These are phyloP conservation scores for Carollia perspicillata DNA, from an alignment of 2,113 vertebrate species.

Conservation along the genomic window DNA sequence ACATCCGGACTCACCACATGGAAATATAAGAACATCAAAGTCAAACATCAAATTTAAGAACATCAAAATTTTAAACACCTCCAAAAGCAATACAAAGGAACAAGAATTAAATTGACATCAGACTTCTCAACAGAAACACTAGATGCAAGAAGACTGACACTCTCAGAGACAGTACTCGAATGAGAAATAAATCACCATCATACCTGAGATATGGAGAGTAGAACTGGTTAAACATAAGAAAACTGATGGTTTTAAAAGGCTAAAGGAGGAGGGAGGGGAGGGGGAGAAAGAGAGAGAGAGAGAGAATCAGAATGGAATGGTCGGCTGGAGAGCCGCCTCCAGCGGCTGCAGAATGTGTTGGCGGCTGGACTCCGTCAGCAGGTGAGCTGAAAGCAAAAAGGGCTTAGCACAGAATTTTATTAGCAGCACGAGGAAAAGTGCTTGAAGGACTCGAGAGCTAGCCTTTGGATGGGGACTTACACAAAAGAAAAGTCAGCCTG, in stretches of 20 bases:
- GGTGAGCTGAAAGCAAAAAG: not conserved
- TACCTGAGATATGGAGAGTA: not conserved
- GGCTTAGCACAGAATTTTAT: not conserved
- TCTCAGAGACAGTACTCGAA: not conserved
- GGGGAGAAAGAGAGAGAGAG: not conserved
- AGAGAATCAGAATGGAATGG: not conserved
- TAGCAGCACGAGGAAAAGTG: not conserved
- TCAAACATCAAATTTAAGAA: not conserved
- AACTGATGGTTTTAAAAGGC: not conserved
- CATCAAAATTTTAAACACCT: not conserved
- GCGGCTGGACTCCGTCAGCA: not conserved
- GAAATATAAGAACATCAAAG: not conserved
- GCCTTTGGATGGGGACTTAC: not conserved
- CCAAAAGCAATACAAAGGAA: not conserved
- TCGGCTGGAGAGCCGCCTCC: not conserved
- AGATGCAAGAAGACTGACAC: not conserved
- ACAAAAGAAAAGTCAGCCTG: not conserved
- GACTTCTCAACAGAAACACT: not conserved
- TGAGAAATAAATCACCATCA: not conserved
- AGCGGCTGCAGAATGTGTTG: not conserved
- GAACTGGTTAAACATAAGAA: not conserved
- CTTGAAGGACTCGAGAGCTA: not conserved
- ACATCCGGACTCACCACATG: not conserved
- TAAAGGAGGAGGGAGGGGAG: no score
- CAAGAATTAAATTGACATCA: not conserved